Conservation (phyloP, 92 coral and sea anemone species). For the Epizoanthus ramosus region DNA sequence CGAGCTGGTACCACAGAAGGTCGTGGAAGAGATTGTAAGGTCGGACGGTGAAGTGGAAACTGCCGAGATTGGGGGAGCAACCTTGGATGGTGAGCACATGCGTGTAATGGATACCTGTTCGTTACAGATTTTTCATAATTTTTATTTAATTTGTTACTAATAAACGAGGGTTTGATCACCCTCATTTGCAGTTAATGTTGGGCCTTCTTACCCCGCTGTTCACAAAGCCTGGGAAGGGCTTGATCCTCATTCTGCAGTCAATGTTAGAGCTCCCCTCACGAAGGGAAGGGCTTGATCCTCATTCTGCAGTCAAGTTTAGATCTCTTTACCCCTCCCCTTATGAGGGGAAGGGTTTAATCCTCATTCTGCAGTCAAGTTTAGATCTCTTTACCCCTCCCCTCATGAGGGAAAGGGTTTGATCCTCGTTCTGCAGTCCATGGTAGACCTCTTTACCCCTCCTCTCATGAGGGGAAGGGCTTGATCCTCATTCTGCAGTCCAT, state of each 20-base stretch:
- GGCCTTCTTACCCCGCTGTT: no score
- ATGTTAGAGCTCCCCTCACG: no score
- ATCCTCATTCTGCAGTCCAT: not conserved
- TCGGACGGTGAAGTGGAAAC: constrained; percentile 79
- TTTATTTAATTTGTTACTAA: not conserved
- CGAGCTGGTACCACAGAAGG: constrained; percentile 88
- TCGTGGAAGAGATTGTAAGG: constrained; percentile 80
- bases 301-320: not conserved
- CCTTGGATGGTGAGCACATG: constrained; percentile 74
- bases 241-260: not conserved
- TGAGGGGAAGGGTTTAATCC: not conserved
- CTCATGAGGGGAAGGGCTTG: not conserved
- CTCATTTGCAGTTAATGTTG: not conserved
- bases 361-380: not conserved
- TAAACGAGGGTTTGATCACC: not conserved
- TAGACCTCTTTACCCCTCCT: no score
- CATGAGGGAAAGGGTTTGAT: not conserved
- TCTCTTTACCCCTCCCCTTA: no score
- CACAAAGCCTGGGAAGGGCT: not conserved
- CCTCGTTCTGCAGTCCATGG: not conserved
- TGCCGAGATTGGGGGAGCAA: constrained; percentile 75
- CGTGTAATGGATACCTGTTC: not conserved
- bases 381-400: no score
- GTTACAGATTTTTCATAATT: not conserved
- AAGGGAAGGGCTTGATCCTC: not conserved